Evolutionary conservation across 2,797 vertebrate genomes (phyloP).

Genomic region (Centroberyx gerrardi): DNA sequence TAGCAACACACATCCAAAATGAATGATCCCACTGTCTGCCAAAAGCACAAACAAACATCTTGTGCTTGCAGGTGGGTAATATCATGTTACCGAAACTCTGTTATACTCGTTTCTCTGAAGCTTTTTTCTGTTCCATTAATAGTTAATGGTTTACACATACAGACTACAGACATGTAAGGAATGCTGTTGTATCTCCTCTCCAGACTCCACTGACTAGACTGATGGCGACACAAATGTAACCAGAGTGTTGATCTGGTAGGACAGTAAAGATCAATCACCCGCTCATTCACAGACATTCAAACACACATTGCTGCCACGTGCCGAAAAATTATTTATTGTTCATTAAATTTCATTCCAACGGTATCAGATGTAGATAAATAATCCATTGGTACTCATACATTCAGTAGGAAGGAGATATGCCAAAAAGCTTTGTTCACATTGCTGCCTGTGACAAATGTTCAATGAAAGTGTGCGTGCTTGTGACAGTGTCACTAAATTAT

Average conservation of each 20-base stretch:
- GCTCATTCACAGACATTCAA: not conserved
- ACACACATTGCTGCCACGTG: not conserved
- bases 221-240: not conserved
- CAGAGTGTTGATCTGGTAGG: constrained; percentile 7
- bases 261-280: not conserved
- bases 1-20: not conserved
- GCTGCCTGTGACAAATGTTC: not conserved
- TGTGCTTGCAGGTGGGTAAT: not conserved
- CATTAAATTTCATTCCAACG: not conserved
- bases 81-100: constrained; percentile 34
- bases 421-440: not conserved
- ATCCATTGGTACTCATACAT: not conserved
- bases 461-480: not conserved
- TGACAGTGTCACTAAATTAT: not conserved
- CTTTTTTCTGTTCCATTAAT: not conserved
- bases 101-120: not conserved
- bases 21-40: constrained; percentile 37
- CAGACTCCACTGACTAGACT: constrained; percentile 15
- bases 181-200: not conserved
- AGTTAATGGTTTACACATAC: not conserved
- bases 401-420: not conserved
- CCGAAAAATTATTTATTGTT: constrained; percentile 27
- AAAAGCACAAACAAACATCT: not conserved
- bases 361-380: constrained; percentile 15
- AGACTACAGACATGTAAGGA: constrained; percentile 27